These are phyloP conservation scores for Sebastes schlegelii DNA, from an alignment of 2,113 vertebrate species.

Conservation along the genomic window DNA sequence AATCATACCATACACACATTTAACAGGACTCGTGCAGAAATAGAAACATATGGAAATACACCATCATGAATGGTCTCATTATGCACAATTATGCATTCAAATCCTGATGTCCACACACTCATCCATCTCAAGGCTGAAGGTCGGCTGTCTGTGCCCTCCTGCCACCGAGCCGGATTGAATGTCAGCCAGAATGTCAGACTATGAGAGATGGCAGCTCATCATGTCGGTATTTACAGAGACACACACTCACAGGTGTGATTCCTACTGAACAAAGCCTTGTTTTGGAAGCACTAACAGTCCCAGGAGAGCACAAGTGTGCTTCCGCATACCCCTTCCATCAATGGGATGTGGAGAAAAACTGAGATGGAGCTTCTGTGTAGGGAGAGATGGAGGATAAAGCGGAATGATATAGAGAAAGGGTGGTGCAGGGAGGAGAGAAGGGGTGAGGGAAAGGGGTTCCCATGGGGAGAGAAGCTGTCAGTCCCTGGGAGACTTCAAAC, in stretches of 20 bases:
- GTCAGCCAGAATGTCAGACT: slow-evolving; percentile 69
- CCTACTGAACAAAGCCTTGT: slow-evolving; percentile 59
- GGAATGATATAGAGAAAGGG: slow-evolving; percentile 60
- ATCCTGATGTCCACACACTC: slow-evolving; percentile 32
- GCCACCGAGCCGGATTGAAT: slow-evolving; percentile 67
- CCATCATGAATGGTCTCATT: slow-evolving; percentile 1
- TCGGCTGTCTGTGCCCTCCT: slow-evolving; percentile 54
- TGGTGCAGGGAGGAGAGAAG: slow-evolving; percentile 59
- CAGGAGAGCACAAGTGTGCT: slow-evolving; percentile 58
- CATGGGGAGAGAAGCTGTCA: slow-evolving; percentile 81
- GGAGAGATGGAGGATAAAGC: slow-evolving; percentile 65
- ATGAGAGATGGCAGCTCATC: slow-evolving; percentile 75
- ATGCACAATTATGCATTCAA: slow-evolving; percentile 58
- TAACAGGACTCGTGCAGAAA: slow-evolving; percentile 23
- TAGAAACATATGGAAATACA: slow-evolving; percentile 22
- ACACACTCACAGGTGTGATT: slow-evolving; percentile 56
- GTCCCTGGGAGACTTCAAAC: slow-evolving; percentile 85
- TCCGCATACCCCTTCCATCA: slow-evolving; percentile 47
- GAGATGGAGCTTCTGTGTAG: slow-evolving; percentile 32
- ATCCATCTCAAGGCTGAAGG: slow-evolving; percentile 72
- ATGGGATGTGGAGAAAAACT: slow-evolving; percentile 33
- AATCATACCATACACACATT: slow-evolving; percentile 57
- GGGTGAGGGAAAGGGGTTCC: slow-evolving; percentile 69
- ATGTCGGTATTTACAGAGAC: slow-evolving; percentile 76
- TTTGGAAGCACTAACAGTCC: slow-evolving; percentile 63